Percentiles rank a stretch among this genome's conserved stretches.
Evolutionary conservation across 2,797 vertebrate genomes (phyloP).

Genomic region (Acanthornis magna): DNA sequence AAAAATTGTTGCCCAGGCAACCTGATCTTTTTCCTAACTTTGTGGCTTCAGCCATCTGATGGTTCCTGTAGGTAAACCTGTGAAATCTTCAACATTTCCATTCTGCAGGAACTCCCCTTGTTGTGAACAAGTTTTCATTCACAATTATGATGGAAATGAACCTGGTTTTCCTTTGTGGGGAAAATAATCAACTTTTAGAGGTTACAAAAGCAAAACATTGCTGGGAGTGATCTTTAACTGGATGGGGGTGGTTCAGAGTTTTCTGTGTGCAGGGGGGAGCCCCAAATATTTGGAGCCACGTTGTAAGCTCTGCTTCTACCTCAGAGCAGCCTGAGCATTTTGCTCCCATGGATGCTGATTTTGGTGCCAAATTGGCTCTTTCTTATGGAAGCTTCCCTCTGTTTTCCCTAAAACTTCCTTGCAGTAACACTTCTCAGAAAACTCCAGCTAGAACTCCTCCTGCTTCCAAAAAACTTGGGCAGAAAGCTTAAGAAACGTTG

Average conservation of each 20-base stretch:
- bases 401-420: neutral
- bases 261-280: neutral
- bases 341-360: neutral
- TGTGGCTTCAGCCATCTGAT: neutral
- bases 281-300: rapidly evolving
- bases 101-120: neutral
- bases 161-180: rapidly evolving
- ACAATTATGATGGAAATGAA: neutral
- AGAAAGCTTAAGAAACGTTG: neutral
- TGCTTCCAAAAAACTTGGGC: neutral
- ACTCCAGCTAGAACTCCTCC: neutral
- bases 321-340: rapidly evolving
- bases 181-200: neutral
- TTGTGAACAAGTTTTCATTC: neutral
- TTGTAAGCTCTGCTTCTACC: neutral
- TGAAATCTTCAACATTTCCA: neutral
- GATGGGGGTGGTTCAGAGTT: rapidly evolving
- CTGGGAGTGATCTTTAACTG: neutral
- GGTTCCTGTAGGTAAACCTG: neutral
- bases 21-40: conserved; percentile 19
- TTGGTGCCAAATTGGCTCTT: neutral
- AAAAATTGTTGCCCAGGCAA: conserved; percentile 52
- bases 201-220: neutral
- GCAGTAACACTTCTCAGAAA: neutral
- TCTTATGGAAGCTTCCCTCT: neutral